A percentile compares a stretch with the other conserved stretches of the same genome.
phyloP scores from a whole-genome alignment of 2,888 invertebrate species.

The Miltochrista miniata region DNA sequence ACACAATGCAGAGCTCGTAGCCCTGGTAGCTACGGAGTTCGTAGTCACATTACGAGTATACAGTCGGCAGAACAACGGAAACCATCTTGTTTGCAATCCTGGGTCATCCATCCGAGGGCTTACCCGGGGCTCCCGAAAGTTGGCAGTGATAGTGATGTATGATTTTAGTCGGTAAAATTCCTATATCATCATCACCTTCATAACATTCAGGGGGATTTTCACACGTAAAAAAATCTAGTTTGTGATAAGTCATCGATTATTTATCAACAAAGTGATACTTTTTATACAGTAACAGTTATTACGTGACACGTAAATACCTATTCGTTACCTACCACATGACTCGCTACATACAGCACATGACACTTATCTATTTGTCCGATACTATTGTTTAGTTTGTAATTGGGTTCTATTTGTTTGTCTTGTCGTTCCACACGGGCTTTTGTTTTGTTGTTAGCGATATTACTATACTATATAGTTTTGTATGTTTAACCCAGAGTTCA shows the following conservation, averaged over 20 bases:
- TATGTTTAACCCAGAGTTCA: background rate
- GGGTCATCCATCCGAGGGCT: no score
- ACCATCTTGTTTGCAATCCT: no score
- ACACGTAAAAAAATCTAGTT: no score
- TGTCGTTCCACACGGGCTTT: background rate
- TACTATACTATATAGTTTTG: background rate
- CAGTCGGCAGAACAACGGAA: no score
- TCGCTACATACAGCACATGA: slow-evolving; percentile 36
- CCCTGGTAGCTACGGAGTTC: no score
- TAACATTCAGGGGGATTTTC: no score
- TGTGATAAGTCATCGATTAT: slow-evolving; percentile 9
- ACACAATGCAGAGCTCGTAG: no score
- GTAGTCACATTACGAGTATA: no score
- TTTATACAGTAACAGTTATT: slow-evolving; percentile 27
- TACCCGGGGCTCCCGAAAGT: no score
- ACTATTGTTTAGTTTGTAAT: slow-evolving; percentile 26
- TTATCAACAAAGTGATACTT: slow-evolving; percentile 10
- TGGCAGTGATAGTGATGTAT: no score
- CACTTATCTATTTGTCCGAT: slow-evolving; percentile 44
- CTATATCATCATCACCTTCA: no score
- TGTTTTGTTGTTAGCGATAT: background rate
- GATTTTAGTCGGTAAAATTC: no score
- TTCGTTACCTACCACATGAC: slow-evolving; percentile 57
- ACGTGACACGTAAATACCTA: slow-evolving; percentile 58
- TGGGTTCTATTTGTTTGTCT: slow-evolving; percentile 12